phyloP scores from a whole-genome alignment of 2,113 vertebrate genomes.

The Boleophthalmus pectinirostris region DNA sequence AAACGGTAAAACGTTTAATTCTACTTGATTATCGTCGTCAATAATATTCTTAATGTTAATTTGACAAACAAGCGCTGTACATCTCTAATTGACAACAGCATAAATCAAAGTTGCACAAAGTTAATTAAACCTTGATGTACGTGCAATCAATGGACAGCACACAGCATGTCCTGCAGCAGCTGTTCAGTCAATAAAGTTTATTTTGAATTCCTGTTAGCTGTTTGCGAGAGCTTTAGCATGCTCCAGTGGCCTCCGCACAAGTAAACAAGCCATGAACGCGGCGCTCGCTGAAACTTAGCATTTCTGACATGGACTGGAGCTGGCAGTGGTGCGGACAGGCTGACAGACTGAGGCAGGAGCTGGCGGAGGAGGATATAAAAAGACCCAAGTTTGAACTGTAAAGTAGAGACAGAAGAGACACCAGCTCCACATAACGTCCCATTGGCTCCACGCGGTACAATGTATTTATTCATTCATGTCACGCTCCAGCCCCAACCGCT shows the following conservation, averaged over 20 bases:
- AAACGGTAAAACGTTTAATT: no score
- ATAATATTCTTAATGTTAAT: no score
- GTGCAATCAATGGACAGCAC: not conserved
- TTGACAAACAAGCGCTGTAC: not conserved
- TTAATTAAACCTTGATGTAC: not conserved
- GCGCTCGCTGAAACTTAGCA: not conserved
- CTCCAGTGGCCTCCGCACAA: not conserved
- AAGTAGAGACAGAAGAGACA: conserved; percentile 12
- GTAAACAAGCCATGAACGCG: conserved; percentile 3
- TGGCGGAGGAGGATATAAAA: conserved; percentile 1
- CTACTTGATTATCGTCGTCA: no score
- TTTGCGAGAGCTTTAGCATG: not conserved
- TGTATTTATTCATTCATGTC: conserved; percentile 52
- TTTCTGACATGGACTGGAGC: conserved; percentile 1
- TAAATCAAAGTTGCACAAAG: not conserved
- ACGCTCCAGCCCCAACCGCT: conserved; percentile 26
- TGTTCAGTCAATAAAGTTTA: conserved; percentile 3
- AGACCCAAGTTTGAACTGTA: conserved; percentile 14
- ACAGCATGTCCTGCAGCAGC: not conserved
- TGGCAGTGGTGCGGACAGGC: not conserved
- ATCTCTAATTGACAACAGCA: not conserved
- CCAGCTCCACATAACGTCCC: not conserved
- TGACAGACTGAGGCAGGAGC: not conserved
- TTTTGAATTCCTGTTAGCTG: not conserved
- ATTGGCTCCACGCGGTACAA: not conserved